Conservation (phyloP, 2,113 vertebrate species). For the Falco punctatus region DNA sequence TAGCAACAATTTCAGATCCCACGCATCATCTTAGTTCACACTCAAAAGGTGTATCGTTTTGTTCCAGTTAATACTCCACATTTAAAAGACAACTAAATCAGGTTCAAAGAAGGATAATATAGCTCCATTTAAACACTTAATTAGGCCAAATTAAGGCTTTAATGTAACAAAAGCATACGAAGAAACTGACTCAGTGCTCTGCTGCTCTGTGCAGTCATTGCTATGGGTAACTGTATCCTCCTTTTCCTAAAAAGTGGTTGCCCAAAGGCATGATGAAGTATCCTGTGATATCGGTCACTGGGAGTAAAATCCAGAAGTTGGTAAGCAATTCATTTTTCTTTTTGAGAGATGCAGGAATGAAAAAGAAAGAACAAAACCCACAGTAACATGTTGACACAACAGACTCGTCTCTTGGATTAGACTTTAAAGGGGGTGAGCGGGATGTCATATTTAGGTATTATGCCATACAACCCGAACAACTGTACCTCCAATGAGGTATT, state of each 20-base stretch:
- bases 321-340: neutral
- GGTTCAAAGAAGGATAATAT: neutral
- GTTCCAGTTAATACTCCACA: neutral
- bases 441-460: neutral
- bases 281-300: neutral
- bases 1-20: neutral
- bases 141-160: neutral
- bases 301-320: neutral
- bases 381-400: neutral
- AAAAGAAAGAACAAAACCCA: neutral
- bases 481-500: neutral
- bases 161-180: neutral
- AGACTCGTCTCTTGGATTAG: neutral
- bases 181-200: neutral
- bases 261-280: neutral
- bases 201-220: neutral
- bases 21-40: neutral
- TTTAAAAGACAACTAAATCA: conserved; percentile 5
- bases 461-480: neutral
- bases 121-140: neutral
- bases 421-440: neutral
- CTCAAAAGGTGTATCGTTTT: neutral
- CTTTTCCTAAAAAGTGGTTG: neutral
- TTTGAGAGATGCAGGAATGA: neutral
- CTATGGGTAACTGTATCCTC: neutral